Evolutionary conservation across 2,797 vertebrate species (phyloP).

Genomic region (Phrynocephalus vlangalii): DNA sequence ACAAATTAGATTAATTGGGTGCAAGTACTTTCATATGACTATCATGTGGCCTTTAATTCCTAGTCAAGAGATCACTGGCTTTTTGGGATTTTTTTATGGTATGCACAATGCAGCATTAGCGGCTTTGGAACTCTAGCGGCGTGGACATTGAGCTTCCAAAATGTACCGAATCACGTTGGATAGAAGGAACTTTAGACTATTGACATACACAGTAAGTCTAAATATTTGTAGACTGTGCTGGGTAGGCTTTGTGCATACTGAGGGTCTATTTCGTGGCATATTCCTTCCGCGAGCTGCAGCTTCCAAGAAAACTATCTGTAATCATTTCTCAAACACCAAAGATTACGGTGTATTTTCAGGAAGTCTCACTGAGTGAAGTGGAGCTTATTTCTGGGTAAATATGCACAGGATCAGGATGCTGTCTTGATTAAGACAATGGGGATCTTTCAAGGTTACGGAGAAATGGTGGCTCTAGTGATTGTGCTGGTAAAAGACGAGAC

Average conservation of each 20-base stretch:
- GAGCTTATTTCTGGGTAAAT: neutral
- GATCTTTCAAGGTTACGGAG: neutral
- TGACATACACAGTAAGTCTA: conserved; percentile 59
- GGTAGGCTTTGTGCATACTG: neutral
- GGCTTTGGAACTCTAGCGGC: neutral
- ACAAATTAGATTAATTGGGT: conserved; percentile 56
- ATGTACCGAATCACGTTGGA: conserved; percentile 59
- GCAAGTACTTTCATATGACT: conserved; percentile 68
- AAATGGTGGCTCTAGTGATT: neutral
- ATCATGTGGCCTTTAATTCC: conserved; percentile 63
- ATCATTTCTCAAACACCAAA: neutral
- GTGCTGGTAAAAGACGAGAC: neutral
- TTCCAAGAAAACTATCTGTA: neutral
- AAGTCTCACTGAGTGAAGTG: neutral
- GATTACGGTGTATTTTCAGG: neutral
- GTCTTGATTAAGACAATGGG: neutral
- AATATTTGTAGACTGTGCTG: conserved; percentile 12
- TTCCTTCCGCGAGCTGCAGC: neutral
- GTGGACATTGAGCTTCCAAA: conserved; percentile 40
- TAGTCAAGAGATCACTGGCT: conserved; percentile 28
- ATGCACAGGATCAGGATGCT: neutral
- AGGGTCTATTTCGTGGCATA: neutral
- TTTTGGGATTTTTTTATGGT: conserved; percentile 46
- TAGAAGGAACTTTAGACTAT: conserved; percentile 50
- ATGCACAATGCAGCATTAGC: neutral